Percentiles rank a stretch among this genome's conserved stretches.
phyloP scores from a whole-genome alignment of 2,113 vertebrate species.

The Argyrosomus japonicus region DNA sequence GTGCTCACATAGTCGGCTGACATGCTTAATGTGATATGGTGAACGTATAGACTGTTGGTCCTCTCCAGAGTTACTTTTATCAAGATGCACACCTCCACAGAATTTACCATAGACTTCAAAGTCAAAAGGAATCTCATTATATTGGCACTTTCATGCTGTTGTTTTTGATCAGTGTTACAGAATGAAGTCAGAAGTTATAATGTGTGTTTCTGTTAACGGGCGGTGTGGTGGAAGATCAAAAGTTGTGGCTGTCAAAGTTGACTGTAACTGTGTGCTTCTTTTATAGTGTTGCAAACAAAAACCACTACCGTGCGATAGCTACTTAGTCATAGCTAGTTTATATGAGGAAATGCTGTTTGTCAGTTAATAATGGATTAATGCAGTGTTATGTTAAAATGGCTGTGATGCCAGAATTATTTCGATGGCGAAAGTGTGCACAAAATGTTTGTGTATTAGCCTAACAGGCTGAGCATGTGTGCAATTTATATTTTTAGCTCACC shows the following conservation, averaged over 20 bases:
- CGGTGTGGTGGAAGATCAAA: constrained; percentile 18
- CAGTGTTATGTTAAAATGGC: constrained; percentile 22
- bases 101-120: constrained; percentile 11
- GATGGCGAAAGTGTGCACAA: constrained; percentile 4
- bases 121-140: constrained; percentile 18
- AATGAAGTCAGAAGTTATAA: not conserved
- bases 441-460: constrained; percentile 20
- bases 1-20: not conserved
- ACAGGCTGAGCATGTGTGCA: constrained; percentile 21
- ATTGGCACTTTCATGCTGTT: not conserved
- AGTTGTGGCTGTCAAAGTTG: constrained; percentile 8
- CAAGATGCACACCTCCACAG: not conserved
- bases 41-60: not conserved
- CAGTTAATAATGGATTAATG: constrained; percentile 44
- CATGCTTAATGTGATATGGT: no score
- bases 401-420: constrained; percentile 22
- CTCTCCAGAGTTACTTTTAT: not conserved
- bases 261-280: constrained; percentile 2
- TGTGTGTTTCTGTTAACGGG: constrained; percentile 8
- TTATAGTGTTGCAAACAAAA: constrained; percentile 20
- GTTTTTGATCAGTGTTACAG: constrained; percentile 27
- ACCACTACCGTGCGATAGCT: not conserved
- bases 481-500: constrained; percentile 70
- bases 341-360: constrained; percentile 32
- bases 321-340: not conserved